Evolutionary conservation across 1,140 invertebrate genomes (phyloP).

Genomic region (Drosophila kurseongensis): DNA sequence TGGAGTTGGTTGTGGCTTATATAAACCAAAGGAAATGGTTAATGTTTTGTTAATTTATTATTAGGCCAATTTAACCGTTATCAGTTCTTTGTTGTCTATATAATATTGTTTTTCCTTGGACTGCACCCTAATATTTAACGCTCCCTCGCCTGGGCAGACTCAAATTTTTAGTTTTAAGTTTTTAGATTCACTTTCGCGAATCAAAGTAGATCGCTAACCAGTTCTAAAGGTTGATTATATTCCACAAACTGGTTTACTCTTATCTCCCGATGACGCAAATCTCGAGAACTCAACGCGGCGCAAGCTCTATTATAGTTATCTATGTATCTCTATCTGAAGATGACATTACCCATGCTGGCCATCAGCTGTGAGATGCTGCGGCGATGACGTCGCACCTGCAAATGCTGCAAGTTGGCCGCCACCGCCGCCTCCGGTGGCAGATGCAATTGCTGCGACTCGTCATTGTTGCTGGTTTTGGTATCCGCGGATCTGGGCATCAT

Average conservation of each 20-base stretch:
- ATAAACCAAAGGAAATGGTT: conserved; percentile 27
- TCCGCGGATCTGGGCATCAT: conserved; percentile 13
- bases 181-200: conserved; percentile 55
- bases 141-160: background rate
- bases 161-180: conserved; percentile 11
- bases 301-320: conserved; percentile 33
- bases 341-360: conserved; percentile 78
- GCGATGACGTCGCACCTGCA: conserved; percentile 74
- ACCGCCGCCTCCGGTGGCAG: conserved; percentile 8
- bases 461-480: background rate
- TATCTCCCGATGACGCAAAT: conserved; percentile 40
- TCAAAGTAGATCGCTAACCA: conserved; percentile 41
- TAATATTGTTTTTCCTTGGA: background rate
- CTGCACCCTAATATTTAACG: background rate
- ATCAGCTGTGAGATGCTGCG: conserved; percentile 84
- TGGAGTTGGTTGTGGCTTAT: conserved; percentile 13
- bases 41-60: conserved; percentile 22
- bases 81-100: conserved; percentile 20
- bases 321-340: conserved; percentile 25
- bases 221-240: conserved; percentile 35
- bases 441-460: conserved; percentile 42
- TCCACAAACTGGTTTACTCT: conserved; percentile 53
- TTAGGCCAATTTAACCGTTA: conserved; percentile 14
- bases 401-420: conserved; percentile 31
- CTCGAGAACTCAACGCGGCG: conserved; percentile 10